Evolutionary conservation across 2,888 invertebrate genomes (phyloP).

Genomic region (Tanaodytes sp.): DNA sequence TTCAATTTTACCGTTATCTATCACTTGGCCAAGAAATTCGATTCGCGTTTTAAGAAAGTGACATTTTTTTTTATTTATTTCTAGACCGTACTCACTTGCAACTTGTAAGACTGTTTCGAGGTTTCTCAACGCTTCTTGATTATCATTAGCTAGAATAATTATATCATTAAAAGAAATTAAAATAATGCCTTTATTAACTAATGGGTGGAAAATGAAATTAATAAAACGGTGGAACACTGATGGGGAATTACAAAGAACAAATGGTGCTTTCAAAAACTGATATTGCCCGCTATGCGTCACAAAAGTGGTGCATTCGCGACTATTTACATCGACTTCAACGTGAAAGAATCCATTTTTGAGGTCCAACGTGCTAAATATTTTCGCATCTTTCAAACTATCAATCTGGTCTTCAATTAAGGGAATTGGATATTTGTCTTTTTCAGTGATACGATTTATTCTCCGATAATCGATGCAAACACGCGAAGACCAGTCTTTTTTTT

Average conservation of each 20-base stretch:
- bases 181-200: slow-evolving; percentile 10
- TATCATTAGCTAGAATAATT: slow-evolving; percentile 4
- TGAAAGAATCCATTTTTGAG: slow-evolving; percentile 58
- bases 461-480: slow-evolving; percentile 60
- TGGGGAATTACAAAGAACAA: not conserved
- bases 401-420: slow-evolving; percentile 50
- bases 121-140: not conserved
- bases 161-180: slow-evolving; percentile 23
- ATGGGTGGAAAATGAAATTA: slow-evolving; percentile 9
- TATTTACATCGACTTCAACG: slow-evolving; percentile 58
- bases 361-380: slow-evolving; percentile 62
- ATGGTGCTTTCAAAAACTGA: not conserved
- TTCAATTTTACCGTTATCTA: not conserved
- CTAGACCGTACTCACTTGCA: not conserved
- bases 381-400: slow-evolving; percentile 62
- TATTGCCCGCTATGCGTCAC: slow-evolving; percentile 1
- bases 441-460: slow-evolving; percentile 61
- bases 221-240: slow-evolving; percentile 21
- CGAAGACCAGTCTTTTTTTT: slow-evolving; percentile 30
- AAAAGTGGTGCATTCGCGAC: slow-evolving; percentile 54
- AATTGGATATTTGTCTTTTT: slow-evolving; percentile 52
- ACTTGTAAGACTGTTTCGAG: not conserved
- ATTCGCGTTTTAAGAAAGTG: slow-evolving; percentile 16
- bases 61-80: slow-evolving; percentile 17
- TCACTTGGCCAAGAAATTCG: not conserved